Evolutionary conservation across 2,888 invertebrate genomes (phyloP).

Genomic region (Nomada fabriciana): DNA sequence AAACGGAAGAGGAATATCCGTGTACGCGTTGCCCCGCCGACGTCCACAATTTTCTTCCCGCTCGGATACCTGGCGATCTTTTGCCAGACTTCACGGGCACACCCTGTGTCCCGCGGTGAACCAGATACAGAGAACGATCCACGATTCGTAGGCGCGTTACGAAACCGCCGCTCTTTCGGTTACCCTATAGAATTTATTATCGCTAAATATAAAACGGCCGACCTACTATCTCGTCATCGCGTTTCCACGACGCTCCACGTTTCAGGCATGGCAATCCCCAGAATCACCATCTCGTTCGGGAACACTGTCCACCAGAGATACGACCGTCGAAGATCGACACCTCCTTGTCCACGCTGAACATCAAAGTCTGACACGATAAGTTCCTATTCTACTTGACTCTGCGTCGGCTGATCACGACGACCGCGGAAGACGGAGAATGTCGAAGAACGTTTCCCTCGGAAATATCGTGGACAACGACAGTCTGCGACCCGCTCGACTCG

Average conservation of each 20-base stretch:
- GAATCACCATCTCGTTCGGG: background rate
- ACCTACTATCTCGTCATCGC: conserved; percentile 38
- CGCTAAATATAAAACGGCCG: conserved; percentile 51
- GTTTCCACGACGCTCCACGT: conserved; percentile 19
- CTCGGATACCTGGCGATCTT: background rate
- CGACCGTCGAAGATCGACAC: background rate
- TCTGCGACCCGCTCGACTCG: background rate
- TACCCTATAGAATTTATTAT: conserved; percentile 42
- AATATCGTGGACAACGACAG: background rate
- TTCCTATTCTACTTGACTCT: conserved; percentile 2
- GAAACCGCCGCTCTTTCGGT: conserved; percentile 32
- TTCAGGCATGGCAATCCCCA: background rate
- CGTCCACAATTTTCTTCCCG: background rate
- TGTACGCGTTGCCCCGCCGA: background rate
- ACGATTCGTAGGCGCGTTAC: conserved; percentile 11
- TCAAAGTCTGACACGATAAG: background rate
- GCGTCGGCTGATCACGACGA: background rate
- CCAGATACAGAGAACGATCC: background rate
- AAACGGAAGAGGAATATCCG: conserved; percentile 20
- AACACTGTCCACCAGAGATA: background rate
- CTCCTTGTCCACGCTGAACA: background rate
- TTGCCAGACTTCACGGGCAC: too few species aligned
- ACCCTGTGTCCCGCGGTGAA: background rate
- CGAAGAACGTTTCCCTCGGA: background rate
- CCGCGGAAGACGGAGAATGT: background rate